Evolutionary conservation across 1,140 invertebrate species (phyloP).

Genomic region (Dufourea novaeangliae): DNA sequence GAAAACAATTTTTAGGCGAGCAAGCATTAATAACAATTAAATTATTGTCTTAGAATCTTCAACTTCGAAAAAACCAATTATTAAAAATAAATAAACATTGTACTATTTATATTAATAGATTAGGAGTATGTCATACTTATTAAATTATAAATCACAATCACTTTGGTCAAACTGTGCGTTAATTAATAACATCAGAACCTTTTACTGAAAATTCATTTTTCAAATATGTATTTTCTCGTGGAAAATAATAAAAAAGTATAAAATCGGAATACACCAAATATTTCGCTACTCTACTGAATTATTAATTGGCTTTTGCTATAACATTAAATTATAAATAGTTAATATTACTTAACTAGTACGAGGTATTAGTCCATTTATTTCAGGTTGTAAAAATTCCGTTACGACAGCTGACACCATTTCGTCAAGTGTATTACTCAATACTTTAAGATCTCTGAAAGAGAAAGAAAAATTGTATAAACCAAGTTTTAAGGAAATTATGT

Average conservation of each 20-base stretch:
- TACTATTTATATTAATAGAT: neutral
- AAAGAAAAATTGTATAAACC: neutral
- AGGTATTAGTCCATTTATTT: conserved; percentile 86
- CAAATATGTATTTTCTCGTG: neutral
- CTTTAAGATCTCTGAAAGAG: conserved; percentile 85
- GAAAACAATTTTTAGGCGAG: neutral
- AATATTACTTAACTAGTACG: conserved; percentile 49
- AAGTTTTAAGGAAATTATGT: neutral
- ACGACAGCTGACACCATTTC: conserved; percentile 91
- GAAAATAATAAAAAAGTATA: conserved; percentile 13
- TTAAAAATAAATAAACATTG: neutral
- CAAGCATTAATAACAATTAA: conserved; percentile 14
- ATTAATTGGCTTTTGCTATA: neutral
- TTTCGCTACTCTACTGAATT: neutral
- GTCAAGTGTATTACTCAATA: conserved; percentile 85
- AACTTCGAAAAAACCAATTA: neutral
- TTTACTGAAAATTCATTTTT: neutral
- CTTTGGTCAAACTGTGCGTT: neutral
- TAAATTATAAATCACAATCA: conserved; percentile 1
- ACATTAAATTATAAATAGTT: neutral
- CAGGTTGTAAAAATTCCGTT: conserved; percentile 91
- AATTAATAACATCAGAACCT: neutral
- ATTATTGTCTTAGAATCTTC: neutral
- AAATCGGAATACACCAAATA: neutral
- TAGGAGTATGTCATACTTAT: neutral